These are phyloP conservation scores for Pseudobourletiella spinata DNA, from an alignment of 1,140 invertebrate genomes.

Conservation along the genomic window DNA sequence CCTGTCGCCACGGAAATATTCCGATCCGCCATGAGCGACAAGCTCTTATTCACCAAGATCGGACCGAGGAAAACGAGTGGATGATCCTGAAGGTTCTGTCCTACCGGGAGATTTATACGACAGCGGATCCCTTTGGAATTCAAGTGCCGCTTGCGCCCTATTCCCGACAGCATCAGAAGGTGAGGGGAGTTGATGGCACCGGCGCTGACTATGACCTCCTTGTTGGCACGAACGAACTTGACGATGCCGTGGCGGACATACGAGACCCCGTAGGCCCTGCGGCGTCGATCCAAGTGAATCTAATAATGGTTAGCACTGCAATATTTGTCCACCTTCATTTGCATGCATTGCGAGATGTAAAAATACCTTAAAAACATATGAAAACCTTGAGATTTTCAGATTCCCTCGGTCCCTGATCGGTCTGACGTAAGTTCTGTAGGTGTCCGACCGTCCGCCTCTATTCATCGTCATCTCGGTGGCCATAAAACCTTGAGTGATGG, in stretches of 20 bases:
- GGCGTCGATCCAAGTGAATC: slow-evolving; percentile 3
- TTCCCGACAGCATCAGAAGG: neutral
- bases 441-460: neutral
- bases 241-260: neutral
- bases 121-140: neutral
- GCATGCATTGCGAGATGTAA: too few species aligned
- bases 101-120: slow-evolving; percentile 38
- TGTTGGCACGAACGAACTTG: neutral
- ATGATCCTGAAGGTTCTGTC: slow-evolving; percentile 43
- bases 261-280: neutral
- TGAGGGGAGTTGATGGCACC: neutral
- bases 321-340: too few species aligned
- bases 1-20: neutral
- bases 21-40: neutral
- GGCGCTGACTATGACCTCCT: neutral
- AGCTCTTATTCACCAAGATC: neutral
- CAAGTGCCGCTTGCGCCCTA: neutral
- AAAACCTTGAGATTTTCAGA: neutral
- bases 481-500: too few species aligned
- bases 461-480: neutral
- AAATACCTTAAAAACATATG: neutral
- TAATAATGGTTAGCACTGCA: too few species aligned
- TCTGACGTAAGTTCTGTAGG: neutral
- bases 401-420: neutral
- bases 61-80: neutral